Evolutionary conservation across 2,113 vertebrate genomes (phyloP).

Genomic region (Fulmarus glacialis): DNA sequence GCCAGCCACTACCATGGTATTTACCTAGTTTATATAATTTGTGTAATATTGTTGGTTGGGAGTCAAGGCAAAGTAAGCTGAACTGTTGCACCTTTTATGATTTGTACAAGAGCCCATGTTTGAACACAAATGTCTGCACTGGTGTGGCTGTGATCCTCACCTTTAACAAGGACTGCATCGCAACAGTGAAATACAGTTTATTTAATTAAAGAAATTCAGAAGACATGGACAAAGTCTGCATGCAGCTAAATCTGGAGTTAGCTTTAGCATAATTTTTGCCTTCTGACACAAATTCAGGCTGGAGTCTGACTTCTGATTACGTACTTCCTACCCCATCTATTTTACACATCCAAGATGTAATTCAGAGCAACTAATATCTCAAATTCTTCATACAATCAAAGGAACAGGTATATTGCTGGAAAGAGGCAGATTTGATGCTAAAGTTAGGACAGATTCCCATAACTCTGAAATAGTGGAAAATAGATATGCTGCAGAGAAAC

Average conservation of each 20-base stretch:
- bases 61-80: background rate
- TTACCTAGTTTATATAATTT: background rate
- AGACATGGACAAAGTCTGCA: background rate
- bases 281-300: background rate
- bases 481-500: background rate
- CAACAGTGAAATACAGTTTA: background rate
- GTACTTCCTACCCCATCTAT: background rate
- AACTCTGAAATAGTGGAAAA: background rate
- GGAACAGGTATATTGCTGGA: background rate
- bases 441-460: background rate
- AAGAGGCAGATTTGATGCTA: background rate
- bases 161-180: background rate
- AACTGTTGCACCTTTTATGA: background rate
- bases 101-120: background rate
- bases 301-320: background rate
- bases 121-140: background rate
- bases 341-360: background rate
- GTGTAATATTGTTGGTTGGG: background rate
- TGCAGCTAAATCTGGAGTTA: background rate
- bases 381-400: background rate
- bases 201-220: background rate
- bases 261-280: background rate
- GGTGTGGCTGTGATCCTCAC: background rate
- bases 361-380: background rate
- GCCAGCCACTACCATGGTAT: background rate